A percentile compares a stretch with the other conserved stretches of the same genome.
Conservation (phyloP, 2,888 invertebrate genomes). For the Thalpophila matura region DNA sequence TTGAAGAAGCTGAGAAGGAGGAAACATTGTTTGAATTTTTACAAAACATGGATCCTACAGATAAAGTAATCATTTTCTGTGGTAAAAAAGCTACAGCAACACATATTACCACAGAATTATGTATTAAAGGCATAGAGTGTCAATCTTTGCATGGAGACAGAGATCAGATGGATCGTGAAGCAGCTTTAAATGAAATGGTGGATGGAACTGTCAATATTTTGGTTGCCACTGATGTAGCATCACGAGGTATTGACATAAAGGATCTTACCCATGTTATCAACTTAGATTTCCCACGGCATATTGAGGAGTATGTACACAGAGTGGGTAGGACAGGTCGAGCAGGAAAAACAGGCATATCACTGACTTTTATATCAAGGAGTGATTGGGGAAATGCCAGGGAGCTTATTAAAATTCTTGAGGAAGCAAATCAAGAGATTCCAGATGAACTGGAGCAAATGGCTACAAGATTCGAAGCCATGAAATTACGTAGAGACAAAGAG, state of each 20-base stretch:
- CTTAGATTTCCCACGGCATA: conserved; percentile 97
- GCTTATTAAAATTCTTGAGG: conserved; percentile 96
- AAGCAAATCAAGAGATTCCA: conserved; percentile 96
- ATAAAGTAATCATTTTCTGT: conserved; percentile 98
- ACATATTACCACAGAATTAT: conserved; percentile 95
- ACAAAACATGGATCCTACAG: conserved; percentile 92
- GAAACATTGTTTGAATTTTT: conserved; percentile 93
- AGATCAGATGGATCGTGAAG: conserved; percentile 94
- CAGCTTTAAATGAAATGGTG: conserved; percentile 96
- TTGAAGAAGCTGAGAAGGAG: conserved; percentile 93
- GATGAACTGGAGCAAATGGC: conserved; percentile 94
- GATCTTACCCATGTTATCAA: conserved; percentile 97
- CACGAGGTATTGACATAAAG: conserved; percentile 97
- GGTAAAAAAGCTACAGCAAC: conserved; percentile 96
- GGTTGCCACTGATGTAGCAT: conserved; percentile 98
- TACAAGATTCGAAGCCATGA: conserved; percentile 93
- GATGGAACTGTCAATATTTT: conserved; percentile 95
- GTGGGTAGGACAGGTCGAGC: conserved; percentile 99
- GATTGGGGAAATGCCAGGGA: conserved; percentile 96
- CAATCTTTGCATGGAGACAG: conserved; percentile 97
- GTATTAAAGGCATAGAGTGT: conserved; percentile 92
- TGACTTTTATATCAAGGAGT: conserved; percentile 94
- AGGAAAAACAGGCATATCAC: conserved; percentile 95
- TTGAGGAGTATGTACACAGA: conserved; percentile 98
- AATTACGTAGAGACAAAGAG: conserved; percentile 91